Evolutionary conservation across 2,797 vertebrate species (phyloP).

Genomic region (Pantherophis alleghaniensis): DNA sequence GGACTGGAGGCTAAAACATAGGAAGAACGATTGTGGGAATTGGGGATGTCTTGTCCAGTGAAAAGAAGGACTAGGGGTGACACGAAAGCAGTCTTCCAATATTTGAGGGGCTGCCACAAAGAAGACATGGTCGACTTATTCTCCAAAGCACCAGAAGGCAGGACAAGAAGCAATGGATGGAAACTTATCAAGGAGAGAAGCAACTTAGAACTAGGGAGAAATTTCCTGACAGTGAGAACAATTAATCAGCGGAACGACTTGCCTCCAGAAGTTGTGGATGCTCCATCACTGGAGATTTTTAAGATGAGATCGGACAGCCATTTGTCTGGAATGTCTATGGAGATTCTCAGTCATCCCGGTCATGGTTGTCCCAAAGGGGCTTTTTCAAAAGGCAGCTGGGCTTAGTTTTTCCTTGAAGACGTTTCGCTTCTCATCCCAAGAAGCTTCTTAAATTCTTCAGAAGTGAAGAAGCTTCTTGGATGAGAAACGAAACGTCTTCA

Average conservation of each 20-base stretch:
- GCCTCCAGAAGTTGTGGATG: not conserved
- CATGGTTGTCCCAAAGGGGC: not conserved
- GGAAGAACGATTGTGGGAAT: not conserved
- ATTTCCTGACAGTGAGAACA: not conserved
- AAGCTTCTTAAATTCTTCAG: too few relatives aligned
- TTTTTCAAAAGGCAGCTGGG: not conserved
- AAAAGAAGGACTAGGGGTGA: too few relatives aligned
- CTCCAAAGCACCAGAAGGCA: not conserved
- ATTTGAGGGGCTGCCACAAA: not conserved
- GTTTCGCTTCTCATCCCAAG: too few relatives aligned
- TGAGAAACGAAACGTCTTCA: not conserved
- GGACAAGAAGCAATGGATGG: not conserved
- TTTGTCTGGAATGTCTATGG: not conserved
- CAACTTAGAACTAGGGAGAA: not conserved
- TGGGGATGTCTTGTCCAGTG: not conserved
- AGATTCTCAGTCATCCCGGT: not conserved
- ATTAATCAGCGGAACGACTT: not conserved
- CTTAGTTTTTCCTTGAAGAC: not conserved
- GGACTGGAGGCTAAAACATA: not conserved
- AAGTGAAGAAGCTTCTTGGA: not conserved
- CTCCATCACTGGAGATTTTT: not conserved
- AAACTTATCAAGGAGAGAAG: not conserved
- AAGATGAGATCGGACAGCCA: not conserved
- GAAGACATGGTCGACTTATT: fast-evolving
- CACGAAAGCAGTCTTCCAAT: not conserved